A percentile compares a stretch with the other conserved stretches of the same genome.
Evolutionary conservation across 2,113 vertebrate genomes (phyloP).

Genomic region (Trinectes maculatus): DNA sequence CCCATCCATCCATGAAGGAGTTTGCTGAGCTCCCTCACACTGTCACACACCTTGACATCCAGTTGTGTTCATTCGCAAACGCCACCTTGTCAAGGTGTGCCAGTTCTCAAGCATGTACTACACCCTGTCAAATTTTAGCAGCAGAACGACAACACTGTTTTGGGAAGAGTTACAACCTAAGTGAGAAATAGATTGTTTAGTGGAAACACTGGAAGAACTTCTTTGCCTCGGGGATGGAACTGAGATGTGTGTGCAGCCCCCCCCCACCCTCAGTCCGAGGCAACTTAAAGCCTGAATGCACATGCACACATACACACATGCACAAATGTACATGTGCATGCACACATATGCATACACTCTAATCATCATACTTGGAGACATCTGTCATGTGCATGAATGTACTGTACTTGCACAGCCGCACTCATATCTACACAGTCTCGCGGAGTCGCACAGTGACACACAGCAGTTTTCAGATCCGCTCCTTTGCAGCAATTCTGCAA

Average conservation of each 20-base stretch:
- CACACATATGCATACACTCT: neutral
- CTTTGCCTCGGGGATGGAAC: slow-evolving; percentile 66
- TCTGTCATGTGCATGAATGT: neutral
- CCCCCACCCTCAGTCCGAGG: slow-evolving; percentile 38
- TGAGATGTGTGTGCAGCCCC: slow-evolving; percentile 49
- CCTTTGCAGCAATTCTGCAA: slow-evolving; percentile 28
- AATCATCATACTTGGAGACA: neutral
- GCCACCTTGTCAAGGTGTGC: slow-evolving; percentile 35
- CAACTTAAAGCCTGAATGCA: slow-evolving; percentile 23
- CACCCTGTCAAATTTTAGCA: slow-evolving; percentile 57
- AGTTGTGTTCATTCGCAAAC: slow-evolving; percentile 15
- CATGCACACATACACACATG: slow-evolving; percentile 22
- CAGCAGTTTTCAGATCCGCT: slow-evolving; percentile 44
- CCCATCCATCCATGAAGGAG: neutral
- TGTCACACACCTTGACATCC: slow-evolving; percentile 3
- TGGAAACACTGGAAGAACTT: slow-evolving; percentile 68
- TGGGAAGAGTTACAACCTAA: slow-evolving; percentile 57
- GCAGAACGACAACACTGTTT: slow-evolving; percentile 55
- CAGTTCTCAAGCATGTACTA: slow-evolving; percentile 55
- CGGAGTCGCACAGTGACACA: slow-evolving; percentile 11
- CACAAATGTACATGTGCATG: slow-evolving; percentile 20
- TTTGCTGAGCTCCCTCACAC: neutral
- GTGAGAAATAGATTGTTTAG: slow-evolving; percentile 67
- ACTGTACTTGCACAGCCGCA: neutral
- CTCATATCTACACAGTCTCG: neutral